Percentiles rank a stretch among this genome's conserved stretches.
These are phyloP conservation scores for Drosophila ohnishii DNA, from an alignment of 1,140 invertebrate species.

Conservation along the genomic window DNA sequence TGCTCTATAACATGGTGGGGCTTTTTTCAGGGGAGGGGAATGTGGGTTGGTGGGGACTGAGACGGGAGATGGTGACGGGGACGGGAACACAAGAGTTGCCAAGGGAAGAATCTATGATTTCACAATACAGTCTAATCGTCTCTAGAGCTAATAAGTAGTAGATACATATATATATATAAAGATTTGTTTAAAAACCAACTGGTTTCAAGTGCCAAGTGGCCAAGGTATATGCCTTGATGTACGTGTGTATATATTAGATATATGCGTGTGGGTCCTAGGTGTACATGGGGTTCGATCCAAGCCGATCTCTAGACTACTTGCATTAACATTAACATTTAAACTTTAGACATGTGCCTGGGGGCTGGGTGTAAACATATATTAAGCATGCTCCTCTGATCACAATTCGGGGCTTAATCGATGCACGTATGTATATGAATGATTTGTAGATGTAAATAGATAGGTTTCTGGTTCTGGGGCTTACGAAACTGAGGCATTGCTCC, in stretches of 20 bases:
- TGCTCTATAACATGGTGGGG: constrained; percentile 42
- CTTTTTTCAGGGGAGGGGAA: constrained; percentile 5
- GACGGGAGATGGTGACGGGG: neutral
- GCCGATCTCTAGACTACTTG: constrained; percentile 6
- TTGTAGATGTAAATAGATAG: constrained; percentile 49
- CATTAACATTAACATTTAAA: constrained; percentile 44
- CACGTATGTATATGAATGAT: constrained; percentile 40
- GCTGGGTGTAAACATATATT: constrained; percentile 28
- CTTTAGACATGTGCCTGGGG: constrained; percentile 21
- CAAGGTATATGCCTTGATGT: constrained; percentile 17
- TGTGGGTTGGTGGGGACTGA: neutral
- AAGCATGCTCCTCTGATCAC: constrained; percentile 34
- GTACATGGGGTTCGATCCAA: constrained; percentile 11
- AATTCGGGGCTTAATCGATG: constrained; percentile 35
- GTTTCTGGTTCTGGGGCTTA: constrained; percentile 11
- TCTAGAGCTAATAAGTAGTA: constrained; percentile 57
- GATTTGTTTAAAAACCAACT: constrained; percentile 63
- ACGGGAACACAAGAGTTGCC: neutral
- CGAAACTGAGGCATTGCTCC: constrained; percentile 33
- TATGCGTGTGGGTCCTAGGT: constrained; percentile 30
- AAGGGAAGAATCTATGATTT: constrained; percentile 70
- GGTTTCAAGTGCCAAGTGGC: constrained; percentile 53
- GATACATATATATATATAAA: constrained; percentile 10
- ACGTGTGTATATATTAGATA: constrained; percentile 22
- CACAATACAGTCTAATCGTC: constrained; percentile 69